phyloP scores from a whole-genome alignment of 2,113 vertebrate species.

The Oophaga pumilio region DNA sequence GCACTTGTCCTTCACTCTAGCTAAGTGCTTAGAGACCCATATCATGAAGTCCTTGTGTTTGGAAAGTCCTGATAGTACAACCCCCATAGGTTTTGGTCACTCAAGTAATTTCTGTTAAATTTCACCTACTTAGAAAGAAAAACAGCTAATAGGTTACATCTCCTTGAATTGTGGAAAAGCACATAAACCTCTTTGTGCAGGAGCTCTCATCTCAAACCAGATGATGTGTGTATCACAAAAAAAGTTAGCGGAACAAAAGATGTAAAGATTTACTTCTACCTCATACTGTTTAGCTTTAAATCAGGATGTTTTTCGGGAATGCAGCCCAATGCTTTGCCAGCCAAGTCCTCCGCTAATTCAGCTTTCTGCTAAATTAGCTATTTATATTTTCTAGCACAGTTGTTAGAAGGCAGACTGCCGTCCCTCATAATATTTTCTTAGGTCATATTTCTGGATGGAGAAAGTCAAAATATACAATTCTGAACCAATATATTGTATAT shows the following conservation, averaged over 20 bases:
- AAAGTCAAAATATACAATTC: background rate
- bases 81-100: background rate
- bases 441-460: background rate
- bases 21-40: background rate
- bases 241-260: conserved; percentile 38
- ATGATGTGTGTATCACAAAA: background rate
- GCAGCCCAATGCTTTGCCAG: conserved; percentile 10
- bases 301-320: conserved; percentile 40
- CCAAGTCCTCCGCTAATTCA: conserved; percentile 35
- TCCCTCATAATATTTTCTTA: conserved; percentile 1
- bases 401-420: conserved; percentile 15
- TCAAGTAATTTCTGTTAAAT: background rate
- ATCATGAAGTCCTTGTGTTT: background rate
- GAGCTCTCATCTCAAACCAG: background rate
- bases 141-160: background rate
- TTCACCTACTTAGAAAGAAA: background rate
- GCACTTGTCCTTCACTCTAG: background rate
- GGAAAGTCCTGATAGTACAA: background rate
- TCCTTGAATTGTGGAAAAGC: background rate
- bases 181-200: background rate
- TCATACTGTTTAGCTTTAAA: conserved; percentile 27
- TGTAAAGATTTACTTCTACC: conserved; percentile 35
- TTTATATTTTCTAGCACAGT: conserved; percentile 28
- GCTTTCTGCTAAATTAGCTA: conserved; percentile 39
- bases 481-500: background rate